Percentiles rank a stretch among this genome's conserved stretches.
Evolutionary conservation across 2,888 invertebrate genomes (phyloP).

Genomic region (Plutella xylostella): DNA sequence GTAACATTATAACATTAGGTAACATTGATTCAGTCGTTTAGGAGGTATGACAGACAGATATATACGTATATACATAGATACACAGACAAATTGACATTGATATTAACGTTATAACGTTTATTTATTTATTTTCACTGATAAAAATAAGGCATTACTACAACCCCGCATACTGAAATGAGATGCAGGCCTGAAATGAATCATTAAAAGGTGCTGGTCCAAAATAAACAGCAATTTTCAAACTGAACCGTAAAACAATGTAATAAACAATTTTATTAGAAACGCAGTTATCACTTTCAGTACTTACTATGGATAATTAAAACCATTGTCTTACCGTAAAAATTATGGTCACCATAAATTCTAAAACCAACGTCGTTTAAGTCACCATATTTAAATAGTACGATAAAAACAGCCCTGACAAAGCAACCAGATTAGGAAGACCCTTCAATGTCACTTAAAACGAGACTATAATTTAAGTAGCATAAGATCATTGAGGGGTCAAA

Average conservation of each 20-base stretch:
- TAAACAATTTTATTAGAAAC: constrained; percentile 44
- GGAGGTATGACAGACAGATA: too few relatives aligned
- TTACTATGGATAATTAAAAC: constrained; percentile 52
- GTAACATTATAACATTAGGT: too few relatives aligned
- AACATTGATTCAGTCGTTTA: too few relatives aligned
- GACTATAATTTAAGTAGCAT: constrained; percentile 1
- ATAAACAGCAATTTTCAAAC: not conserved
- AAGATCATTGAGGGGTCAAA: constrained; percentile 22
- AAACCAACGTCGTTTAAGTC: constrained; percentile 40
- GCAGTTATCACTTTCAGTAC: constrained; percentile 49
- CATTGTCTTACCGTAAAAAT: constrained; percentile 58
- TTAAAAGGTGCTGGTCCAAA: not conserved
- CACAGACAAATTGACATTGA: too few relatives aligned
- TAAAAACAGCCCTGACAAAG: constrained; percentile 50
- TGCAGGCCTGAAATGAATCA: not conserved
- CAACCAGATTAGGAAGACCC: too few relatives aligned
- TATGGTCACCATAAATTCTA: constrained; percentile 54
- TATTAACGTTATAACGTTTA: too few relatives aligned
- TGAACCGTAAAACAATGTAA: constrained; percentile 16
- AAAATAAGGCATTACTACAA: too few relatives aligned
- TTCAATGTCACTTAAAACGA: too few relatives aligned
- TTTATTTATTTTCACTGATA: too few relatives aligned
- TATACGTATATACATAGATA: too few relatives aligned
- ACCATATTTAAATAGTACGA: constrained; percentile 62
- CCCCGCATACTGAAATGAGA: not conserved